Percentiles rank a stretch among this genome's conserved stretches.
These are phyloP conservation scores for Branchinecta lindahli DNA, from an alignment of 1,140 invertebrate genomes.

Conservation along the genomic window DNA sequence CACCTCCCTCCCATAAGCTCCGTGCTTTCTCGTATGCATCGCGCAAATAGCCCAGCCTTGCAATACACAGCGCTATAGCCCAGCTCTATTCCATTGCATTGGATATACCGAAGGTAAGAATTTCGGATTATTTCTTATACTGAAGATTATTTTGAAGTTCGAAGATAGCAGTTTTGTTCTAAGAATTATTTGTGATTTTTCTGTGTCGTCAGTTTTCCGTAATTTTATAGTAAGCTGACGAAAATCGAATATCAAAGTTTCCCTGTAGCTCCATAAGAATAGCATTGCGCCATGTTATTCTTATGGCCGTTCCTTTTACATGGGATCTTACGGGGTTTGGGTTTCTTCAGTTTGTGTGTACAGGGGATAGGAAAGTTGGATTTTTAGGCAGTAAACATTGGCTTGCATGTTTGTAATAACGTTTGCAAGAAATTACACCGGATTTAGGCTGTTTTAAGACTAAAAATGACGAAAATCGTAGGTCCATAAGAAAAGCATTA, in stretches of 20 bases:
- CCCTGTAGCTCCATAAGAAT: not conserved
- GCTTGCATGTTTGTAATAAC: no score
- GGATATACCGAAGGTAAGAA: conserved; percentile 5
- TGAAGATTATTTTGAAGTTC: not conserved
- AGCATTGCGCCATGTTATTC: conserved; percentile 2
- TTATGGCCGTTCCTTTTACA: not conserved
- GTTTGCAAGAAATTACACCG: no score
- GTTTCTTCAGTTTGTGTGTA: no score
- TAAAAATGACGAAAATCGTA: no score
- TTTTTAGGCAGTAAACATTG: no score
- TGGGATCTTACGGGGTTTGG: no score
- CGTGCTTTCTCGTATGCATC: not conserved
- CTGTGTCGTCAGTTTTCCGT: not conserved
- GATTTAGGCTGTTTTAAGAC: no score
- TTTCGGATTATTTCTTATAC: not conserved
- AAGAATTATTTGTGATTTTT: not conserved
- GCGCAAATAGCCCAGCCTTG: not conserved
- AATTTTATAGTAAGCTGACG: not conserved
- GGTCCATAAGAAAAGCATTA: no score
- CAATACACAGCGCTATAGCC: not conserved
- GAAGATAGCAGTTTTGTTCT: not conserved
- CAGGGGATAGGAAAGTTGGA: no score
- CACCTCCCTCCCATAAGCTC: not conserved
- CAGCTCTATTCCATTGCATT: not conserved
- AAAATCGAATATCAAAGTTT: not conserved